Evolutionary conservation across 2,113 vertebrate species (phyloP).

Genomic region (Zosterops hypoxanthus): DNA sequence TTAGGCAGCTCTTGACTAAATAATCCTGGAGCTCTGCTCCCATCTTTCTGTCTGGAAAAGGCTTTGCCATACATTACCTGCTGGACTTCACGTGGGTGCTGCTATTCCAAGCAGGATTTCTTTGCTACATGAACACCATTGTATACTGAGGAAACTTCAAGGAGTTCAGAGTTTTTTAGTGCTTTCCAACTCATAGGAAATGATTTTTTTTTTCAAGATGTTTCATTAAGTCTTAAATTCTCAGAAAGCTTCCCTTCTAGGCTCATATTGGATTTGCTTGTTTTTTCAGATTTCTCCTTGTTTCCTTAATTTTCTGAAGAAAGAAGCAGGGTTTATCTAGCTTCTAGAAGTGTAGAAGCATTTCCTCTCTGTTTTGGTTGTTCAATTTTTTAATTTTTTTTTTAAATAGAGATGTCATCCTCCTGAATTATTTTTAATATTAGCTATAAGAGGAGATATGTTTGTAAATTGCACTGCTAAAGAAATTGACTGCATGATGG

Average conservation of each 20-base stretch:
- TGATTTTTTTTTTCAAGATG: not conserved
- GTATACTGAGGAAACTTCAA: not conserved
- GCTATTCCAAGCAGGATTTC: not conserved
- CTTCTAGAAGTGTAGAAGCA: not conserved
- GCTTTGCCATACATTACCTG: not conserved
- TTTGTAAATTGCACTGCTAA: not conserved
- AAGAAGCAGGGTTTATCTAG: not conserved
- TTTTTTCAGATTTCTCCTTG: not conserved
- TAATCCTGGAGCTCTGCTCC: not conserved
- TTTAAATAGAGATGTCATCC: not conserved
- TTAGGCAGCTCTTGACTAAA: not conserved
- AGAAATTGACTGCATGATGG: not conserved
- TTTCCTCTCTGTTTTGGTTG: not conserved
- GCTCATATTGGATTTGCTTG: not conserved
- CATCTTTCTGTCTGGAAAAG: not conserved
- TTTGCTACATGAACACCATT: not conserved
- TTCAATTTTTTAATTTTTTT: not conserved
- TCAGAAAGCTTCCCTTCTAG: not conserved
- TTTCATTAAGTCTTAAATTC: not conserved
- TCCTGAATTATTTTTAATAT: not conserved
- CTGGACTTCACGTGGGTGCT: not conserved
- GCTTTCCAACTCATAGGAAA: not conserved
- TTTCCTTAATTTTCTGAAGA: not conserved
- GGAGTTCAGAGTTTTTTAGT: not conserved
- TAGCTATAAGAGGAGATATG: not conserved